A percentile compares a stretch with the other conserved stretches of the same genome.
phyloP scores from a whole-genome alignment of 2,113 vertebrate genomes.

The Cromileptes altivelis region DNA sequence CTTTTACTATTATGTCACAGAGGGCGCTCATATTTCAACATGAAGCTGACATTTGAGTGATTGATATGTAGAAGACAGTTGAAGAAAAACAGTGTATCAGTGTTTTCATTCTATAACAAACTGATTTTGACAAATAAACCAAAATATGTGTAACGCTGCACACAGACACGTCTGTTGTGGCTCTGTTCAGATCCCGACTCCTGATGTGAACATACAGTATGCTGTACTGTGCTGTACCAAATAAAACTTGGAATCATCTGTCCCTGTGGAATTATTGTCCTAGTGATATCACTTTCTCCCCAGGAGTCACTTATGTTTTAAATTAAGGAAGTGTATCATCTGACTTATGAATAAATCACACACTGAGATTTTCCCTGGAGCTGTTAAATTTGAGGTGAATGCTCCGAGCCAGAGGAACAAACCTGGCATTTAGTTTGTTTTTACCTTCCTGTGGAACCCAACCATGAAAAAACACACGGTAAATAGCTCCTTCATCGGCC shows the following conservation, averaged over 20 bases:
- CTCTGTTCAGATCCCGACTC: conserved; percentile 48
- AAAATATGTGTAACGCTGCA: conserved; percentile 17
- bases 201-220: conserved; percentile 69
- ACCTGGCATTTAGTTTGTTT: conserved; percentile 67
- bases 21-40: neutral
- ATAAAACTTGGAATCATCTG: conserved; percentile 76
- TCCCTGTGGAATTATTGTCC: conserved; percentile 34
- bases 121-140: conserved; percentile 30
- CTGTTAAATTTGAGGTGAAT: conserved; percentile 41
- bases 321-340: neutral
- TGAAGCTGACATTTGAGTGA: neutral
- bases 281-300: neutral
- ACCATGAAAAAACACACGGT: conserved; percentile 54
- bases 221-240: conserved; percentile 59
- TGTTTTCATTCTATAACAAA: conserved; percentile 30
- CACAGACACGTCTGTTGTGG: conserved; percentile 36
- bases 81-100: conserved; percentile 10
- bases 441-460: conserved; percentile 58
- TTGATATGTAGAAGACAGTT: neutral
- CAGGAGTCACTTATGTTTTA: neutral
- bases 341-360: neutral
- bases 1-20: neutral
- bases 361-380: conserved; percentile 5
- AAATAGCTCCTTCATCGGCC: conserved; percentile 70
- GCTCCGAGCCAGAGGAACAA: conserved; percentile 52